Evolutionary conservation across 2,797 vertebrate species (phyloP).

Genomic region (Silurus lanzhouensis): DNA sequence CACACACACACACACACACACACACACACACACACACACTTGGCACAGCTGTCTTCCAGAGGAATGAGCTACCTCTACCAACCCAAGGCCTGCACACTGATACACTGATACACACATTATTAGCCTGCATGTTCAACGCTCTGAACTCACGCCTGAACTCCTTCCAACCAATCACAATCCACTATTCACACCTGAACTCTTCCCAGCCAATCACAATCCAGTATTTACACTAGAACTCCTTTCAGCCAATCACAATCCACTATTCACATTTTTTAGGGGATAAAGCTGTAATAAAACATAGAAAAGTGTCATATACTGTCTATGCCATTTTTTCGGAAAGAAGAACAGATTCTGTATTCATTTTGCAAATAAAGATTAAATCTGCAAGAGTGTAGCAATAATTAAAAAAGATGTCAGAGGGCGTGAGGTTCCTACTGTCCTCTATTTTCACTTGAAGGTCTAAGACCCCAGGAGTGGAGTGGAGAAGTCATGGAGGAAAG

Average conservation of each 20-base stretch:
- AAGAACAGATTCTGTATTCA: neutral
- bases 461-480: neutral
- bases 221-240: too few relatives aligned
- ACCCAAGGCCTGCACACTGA: slow-evolving; percentile 58
- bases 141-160: slow-evolving; percentile 51
- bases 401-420: neutral
- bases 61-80: slow-evolving; percentile 72
- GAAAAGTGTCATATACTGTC: neutral
- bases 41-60: slow-evolving; percentile 73
- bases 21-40: slow-evolving; percentile 46
- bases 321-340: neutral
- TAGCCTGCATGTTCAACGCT: slow-evolving; percentile 11
- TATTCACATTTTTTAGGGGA: too few relatives aligned
- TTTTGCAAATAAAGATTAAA: neutral
- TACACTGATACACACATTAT: slow-evolving; percentile 71
- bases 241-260: too few relatives aligned
- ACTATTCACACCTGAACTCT: too few relatives aligned
- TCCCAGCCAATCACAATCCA: too few relatives aligned
- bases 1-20: slow-evolving; percentile 49
- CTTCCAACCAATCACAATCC: too few relatives aligned
- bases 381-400: neutral
- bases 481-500: neutral
- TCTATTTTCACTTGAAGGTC: slow-evolving; percentile 7
- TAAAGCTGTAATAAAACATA: neutral
- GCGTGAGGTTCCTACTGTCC: neutral